phyloP scores from a whole-genome alignment of 2,797 vertebrate species.

The Hoplostethus atlanticus region DNA sequence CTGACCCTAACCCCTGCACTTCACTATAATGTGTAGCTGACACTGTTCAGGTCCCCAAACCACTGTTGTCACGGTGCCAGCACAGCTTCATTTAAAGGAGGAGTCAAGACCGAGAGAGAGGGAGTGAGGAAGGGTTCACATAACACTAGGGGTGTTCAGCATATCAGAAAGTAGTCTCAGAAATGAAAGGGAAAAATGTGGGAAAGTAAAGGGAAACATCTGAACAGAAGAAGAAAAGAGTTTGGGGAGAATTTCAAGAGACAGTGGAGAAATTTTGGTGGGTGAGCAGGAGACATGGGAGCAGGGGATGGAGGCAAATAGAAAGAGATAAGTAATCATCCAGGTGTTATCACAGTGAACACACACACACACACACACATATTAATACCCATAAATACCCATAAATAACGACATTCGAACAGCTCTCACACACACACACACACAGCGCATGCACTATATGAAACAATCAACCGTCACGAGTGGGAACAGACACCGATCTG shows the following conservation, averaged over 20 bases:
- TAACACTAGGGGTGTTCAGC: neutral
- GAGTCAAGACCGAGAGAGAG: neutral
- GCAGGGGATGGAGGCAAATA: neutral
- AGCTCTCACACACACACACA: neutral
- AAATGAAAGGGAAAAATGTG: too few relatives aligned
- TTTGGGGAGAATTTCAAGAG: too few relatives aligned
- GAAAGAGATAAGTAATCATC: neutral
- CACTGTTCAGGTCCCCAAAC: neutral
- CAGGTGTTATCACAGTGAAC: neutral
- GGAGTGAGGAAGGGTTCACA: neutral
- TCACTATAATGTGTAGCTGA: neutral
- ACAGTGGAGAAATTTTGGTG: too few relatives aligned
- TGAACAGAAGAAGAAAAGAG: neutral
- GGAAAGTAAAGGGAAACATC: too few relatives aligned
- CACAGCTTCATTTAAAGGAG: neutral
- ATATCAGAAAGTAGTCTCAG: neutral
- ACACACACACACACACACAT: neutral
- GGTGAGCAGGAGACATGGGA: neutral
- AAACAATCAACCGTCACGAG: neutral
- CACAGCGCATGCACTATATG: neutral
- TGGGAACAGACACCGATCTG: neutral
- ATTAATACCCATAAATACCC: neutral
- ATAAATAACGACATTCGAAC: too few relatives aligned
- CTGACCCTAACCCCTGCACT: neutral
- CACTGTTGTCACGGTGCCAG: conserved; percentile 2